phyloP scores from a whole-genome alignment of 1,140 invertebrate genomes.

The Scaptomyza graminum region DNA sequence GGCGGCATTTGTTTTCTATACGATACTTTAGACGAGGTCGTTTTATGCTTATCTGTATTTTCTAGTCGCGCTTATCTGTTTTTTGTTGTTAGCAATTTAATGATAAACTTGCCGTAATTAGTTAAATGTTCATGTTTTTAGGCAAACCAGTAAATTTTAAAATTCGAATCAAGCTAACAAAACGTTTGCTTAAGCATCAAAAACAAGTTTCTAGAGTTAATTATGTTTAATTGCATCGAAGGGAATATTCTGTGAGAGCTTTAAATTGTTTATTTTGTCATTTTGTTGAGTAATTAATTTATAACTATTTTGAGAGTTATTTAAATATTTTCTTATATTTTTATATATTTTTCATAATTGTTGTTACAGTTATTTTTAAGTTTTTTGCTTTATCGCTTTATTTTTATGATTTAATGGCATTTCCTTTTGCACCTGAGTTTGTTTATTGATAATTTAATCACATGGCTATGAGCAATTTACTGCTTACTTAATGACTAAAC shows the following conservation, averaged over 20 bases:
- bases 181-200: constrained; percentile 8
- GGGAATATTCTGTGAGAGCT: not conserved
- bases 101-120: constrained; percentile 8
- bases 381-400: not conserved
- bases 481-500: constrained; percentile 19
- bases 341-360: not conserved
- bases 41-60: constrained; percentile 21
- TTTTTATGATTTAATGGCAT: not conserved
- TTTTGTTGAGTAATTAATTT: constrained; percentile 3
- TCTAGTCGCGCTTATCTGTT: constrained; percentile 30
- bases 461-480: not conserved
- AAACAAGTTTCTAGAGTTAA: constrained; percentile 27
- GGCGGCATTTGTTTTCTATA: constrained; percentile 8
- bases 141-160: not conserved
- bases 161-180: constrained; percentile 30
- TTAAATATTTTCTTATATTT: not conserved
- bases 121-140: no score
- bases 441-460: constrained; percentile 28
- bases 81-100: constrained; percentile 1
- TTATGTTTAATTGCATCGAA: constrained; percentile 5
- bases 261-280: not conserved
- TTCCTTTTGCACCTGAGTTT: constrained; percentile 28
- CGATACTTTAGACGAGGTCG: constrained; percentile 38
- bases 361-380: not conserved
- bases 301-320: no score